phyloP scores from a whole-genome alignment of 2,113 vertebrate genomes.

The Pagrus major region DNA sequence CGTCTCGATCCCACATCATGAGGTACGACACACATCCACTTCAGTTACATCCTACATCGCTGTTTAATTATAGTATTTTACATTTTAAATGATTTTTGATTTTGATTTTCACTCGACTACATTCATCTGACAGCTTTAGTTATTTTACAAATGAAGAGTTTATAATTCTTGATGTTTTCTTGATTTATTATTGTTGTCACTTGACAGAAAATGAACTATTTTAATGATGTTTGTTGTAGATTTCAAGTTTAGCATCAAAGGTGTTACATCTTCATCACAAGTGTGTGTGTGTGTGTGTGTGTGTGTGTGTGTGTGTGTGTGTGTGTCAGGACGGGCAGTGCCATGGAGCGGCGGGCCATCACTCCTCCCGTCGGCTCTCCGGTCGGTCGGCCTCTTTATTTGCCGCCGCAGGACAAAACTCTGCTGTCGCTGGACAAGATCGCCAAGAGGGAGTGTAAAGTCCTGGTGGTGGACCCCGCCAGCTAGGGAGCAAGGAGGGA shows the following conservation, averaged over 20 bases:
- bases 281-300: no score
- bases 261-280: no score
- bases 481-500: slow-evolving; percentile 64
- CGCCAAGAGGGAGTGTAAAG: slow-evolving; percentile 95
- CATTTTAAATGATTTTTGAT: background rate
- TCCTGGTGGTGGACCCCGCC: slow-evolving; percentile 89
- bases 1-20: slow-evolving; percentile 93
- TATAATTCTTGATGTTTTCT: no score
- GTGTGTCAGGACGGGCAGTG: slow-evolving; percentile 89
- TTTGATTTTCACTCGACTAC: no score
- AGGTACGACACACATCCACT: slow-evolving; percentile 80
- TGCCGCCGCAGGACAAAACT: slow-evolving; percentile 89
- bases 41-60: background rate
- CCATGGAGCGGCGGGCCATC: slow-evolving; percentile 95
- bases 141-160: no score
- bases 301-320: slow-evolving; percentile 53
- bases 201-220: no score
- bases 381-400: slow-evolving; percentile 90
- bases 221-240: no score
- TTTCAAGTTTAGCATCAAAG: no score
- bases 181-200: no score
- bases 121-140: no score
- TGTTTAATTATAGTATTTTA: background rate
- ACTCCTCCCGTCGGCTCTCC: slow-evolving; percentile 93
- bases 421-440: slow-evolving; percentile 95